Evolutionary conservation across 2,888 invertebrate genomes (phyloP).

Genomic region (Acleris holmiana): DNA sequence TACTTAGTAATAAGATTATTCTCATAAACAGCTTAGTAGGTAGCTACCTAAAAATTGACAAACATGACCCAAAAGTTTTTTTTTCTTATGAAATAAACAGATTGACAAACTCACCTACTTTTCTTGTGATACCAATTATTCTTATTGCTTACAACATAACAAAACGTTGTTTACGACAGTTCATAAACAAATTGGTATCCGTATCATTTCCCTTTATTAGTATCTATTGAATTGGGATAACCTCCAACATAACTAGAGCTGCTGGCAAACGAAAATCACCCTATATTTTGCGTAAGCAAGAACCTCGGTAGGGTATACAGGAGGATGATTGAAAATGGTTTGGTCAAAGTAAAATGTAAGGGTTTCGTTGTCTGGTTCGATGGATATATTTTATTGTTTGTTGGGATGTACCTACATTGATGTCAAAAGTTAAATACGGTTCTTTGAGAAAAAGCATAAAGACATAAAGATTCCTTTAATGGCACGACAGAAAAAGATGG

Average conservation of each 20-base stretch:
- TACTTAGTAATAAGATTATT: no score
- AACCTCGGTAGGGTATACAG: not conserved
- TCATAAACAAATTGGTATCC: constrained; percentile 19
- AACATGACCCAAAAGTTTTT: no score
- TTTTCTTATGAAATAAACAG: not conserved
- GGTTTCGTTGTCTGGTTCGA: constrained; percentile 8
- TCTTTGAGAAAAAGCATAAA: no score
- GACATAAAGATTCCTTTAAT: no score
- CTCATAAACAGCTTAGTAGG: no score
- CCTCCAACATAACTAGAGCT: constrained; percentile 3
- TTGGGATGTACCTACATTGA: not conserved
- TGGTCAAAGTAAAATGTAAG: constrained; percentile 22
- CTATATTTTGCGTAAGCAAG: not conserved
- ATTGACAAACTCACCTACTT: not conserved
- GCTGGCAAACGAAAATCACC: not conserved
- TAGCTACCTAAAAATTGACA: no score
- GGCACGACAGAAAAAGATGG: no score
- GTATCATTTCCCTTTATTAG: constrained; percentile 25
- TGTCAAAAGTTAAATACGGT: no score
- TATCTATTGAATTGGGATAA: constrained; percentile 20
- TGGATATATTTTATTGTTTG: constrained; percentile 9
- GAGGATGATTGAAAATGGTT: constrained; percentile 10
- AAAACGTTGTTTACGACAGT: constrained; percentile 25
- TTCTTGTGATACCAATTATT: not conserved
- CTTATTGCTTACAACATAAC: constrained; percentile 11